Evolutionary conservation across 2,113 vertebrate species (phyloP).

Genomic region (Arizona elegans): DNA sequence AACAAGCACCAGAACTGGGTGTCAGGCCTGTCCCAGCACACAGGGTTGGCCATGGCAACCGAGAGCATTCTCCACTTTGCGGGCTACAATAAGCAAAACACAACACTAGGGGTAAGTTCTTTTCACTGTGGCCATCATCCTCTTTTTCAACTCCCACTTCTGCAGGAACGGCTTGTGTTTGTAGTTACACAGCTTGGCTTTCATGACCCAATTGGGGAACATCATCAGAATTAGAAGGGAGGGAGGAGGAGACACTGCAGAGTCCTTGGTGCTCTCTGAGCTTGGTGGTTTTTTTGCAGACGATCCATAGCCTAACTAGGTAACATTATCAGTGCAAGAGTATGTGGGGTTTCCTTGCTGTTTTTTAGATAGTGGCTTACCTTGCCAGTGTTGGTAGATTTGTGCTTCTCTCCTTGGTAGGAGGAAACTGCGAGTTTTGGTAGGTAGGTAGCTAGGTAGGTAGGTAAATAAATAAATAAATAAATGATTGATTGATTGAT

Average conservation of each 20-base stretch:
- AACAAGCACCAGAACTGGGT: constrained; percentile 98
- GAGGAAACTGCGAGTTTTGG: not conserved
- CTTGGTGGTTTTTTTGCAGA: too few species aligned
- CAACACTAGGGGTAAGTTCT: constrained; percentile 85
- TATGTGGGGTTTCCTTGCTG: not conserved
- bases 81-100: constrained; percentile 92
- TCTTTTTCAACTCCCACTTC: not conserved
- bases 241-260: not conserved
- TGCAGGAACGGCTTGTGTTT: not conserved
- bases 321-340: not conserved
- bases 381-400: not conserved
- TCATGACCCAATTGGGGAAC: too few species aligned
- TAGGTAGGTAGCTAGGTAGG: too few species aligned
- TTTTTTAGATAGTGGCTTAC: not conserved
- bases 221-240: too few species aligned
- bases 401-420: not conserved
- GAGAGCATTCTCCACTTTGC: constrained; percentile 94
- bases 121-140: not conserved
- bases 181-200: not conserved
- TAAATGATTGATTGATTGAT: too few species aligned
- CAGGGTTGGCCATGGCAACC: constrained; percentile 93
- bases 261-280: too few species aligned
- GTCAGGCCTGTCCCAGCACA: constrained; percentile 92
- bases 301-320: not conserved
- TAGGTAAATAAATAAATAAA: too few species aligned